Evolutionary conservation across 2,113 vertebrate species (phyloP).

Genomic region (Ardeotis arabs): DNA sequence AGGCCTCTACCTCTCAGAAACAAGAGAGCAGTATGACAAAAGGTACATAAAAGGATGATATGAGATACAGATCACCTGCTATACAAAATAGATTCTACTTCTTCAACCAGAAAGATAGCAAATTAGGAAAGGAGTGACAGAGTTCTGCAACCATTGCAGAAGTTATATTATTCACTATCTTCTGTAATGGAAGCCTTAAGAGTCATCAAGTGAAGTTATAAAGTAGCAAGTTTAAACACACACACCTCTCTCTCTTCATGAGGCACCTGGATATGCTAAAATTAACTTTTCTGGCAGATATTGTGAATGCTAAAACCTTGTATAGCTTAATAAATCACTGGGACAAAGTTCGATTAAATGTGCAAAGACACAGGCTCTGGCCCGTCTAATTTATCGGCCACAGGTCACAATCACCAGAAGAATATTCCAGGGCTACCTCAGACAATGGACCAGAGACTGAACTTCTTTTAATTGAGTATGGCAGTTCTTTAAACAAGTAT

Average conservation of each 20-base stretch:
- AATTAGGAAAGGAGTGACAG: neutral
- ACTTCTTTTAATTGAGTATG: neutral
- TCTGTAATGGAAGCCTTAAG: neutral
- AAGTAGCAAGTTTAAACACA: neutral
- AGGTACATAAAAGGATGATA: neutral
- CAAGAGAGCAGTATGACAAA: neutral
- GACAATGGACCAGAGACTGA: neutral
- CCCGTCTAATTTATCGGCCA: neutral
- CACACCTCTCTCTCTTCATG: neutral
- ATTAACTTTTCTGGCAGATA: neutral
- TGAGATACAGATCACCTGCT: neutral
- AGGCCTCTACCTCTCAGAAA: neutral
- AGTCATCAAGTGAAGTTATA: neutral
- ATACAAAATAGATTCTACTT: neutral
- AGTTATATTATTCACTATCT: neutral
- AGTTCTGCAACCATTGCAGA: neutral
- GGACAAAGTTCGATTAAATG: neutral
- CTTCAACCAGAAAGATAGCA: neutral
- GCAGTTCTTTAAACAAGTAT: neutral
- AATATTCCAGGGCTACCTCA: neutral
- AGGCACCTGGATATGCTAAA: neutral
- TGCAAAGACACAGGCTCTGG: neutral
- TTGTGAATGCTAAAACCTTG: neutral
- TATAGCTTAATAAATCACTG: neutral
- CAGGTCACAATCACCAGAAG: neutral